These are phyloP conservation scores for Cephalopachus bancanus DNA, from an alignment of 2,797 vertebrate species.

Conservation along the genomic window DNA sequence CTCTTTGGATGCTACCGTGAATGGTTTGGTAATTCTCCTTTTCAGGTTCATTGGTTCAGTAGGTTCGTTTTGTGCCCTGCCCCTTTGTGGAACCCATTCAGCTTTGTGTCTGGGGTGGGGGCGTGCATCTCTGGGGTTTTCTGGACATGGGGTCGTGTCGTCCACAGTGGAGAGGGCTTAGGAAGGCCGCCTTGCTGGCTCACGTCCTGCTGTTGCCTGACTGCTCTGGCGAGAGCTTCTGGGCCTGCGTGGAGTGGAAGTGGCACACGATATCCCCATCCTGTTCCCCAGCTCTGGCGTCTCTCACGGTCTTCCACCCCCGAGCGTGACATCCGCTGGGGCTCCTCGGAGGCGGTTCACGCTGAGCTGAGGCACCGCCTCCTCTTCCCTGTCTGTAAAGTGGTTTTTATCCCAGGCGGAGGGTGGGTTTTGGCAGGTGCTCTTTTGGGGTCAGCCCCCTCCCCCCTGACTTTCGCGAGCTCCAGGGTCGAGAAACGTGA, in stretches of 20 bases:
- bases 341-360: too few species aligned
- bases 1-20: neutral
- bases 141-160: neutral
- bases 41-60: neutral
- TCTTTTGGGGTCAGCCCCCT: too few species aligned
- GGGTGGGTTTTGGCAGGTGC: neutral
- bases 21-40: neutral
- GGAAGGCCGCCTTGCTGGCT: neutral
- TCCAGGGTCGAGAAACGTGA: neutral
- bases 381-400: neutral
- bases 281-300: too few species aligned
- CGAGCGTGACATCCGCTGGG: neutral
- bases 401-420: neutral
- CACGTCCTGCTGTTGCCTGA: too few species aligned
- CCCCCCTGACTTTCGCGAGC: neutral
- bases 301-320: too few species aligned
- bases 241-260: fast-evolving
- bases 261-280: neutral
- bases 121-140: neutral
- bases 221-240: neutral
- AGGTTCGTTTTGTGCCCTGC: too few species aligned
- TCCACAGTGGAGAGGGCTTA: neutral
- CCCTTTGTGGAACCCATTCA: neutral
- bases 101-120: neutral
- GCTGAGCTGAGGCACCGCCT: neutral